phyloP scores from a whole-genome alignment of 2,888 invertebrate genomes.

The Mylabris sibirica region DNA sequence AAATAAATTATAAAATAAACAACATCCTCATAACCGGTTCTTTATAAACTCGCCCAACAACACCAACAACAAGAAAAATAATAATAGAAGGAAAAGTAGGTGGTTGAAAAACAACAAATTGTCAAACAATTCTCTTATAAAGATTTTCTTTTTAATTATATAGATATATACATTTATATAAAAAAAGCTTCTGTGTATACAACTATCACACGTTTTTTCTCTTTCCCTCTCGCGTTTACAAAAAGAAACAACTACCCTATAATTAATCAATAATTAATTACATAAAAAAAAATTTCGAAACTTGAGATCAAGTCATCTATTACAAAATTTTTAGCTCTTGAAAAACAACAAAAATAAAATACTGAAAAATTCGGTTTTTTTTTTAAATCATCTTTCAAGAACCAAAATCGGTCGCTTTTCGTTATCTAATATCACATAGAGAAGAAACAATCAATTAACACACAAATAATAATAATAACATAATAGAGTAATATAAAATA shows the following conservation, averaged over 20 bases:
- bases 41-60: too few species aligned
- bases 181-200: too few species aligned
- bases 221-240: not conserved
- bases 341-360: not conserved
- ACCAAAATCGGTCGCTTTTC: conserved; percentile 3
- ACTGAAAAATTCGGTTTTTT: not conserved
- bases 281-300: not conserved
- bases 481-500: not conserved
- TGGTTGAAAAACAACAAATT: not conserved
- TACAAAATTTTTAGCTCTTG: not conserved
- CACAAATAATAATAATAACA: conserved; percentile 1
- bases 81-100: too few species aligned
- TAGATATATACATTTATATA: too few species aligned
- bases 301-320: conserved; percentile 6
- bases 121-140: not conserved
- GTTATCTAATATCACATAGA: conserved; percentile 9
- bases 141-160: not conserved
- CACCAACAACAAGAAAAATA: too few species aligned
- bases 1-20: too few species aligned
- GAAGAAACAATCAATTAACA: conserved; percentile 7
- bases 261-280: not conserved
- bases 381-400: not conserved
- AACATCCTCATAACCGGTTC: too few species aligned
- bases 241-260: not conserved
- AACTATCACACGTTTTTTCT: not conserved